Conservation (phyloP, 2,113 vertebrate species). For the Nestor notabilis region DNA sequence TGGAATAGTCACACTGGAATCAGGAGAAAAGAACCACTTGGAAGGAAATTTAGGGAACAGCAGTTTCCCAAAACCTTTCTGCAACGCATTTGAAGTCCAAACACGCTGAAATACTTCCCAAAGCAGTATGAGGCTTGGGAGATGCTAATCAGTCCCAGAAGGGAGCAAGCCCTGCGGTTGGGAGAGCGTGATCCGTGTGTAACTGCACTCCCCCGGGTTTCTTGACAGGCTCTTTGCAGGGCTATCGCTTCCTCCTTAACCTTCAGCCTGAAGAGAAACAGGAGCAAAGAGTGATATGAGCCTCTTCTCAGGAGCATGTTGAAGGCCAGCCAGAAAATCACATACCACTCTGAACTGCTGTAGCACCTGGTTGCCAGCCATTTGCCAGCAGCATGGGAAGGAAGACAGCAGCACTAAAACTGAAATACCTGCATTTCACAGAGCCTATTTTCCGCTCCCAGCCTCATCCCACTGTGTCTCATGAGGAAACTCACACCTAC, state of each 20-base stretch:
- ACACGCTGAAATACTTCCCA: not conserved
- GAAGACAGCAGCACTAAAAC: not conserved
- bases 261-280: not conserved
- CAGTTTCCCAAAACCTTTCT: not conserved
- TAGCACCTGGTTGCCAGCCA: not conserved
- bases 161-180: not conserved
- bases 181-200: not conserved
- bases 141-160: not conserved
- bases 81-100: not conserved
- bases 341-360: not conserved
- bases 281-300: accelerated
- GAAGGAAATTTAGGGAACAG: not conserved
- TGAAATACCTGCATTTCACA: not conserved
- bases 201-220: not conserved
- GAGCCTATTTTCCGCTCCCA: not conserved
- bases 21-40: not conserved
- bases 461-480: not conserved
- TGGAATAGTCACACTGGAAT: not conserved
- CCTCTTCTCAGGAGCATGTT: not conserved
- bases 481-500: not conserved
- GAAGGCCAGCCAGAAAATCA: not conserved
- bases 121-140: not conserved
- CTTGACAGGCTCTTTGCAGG: not conserved
- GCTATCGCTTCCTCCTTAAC: not conserved
- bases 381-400: not conserved